phyloP scores from a whole-genome alignment of 2,888 invertebrate species.

The Drosophila barbarae region DNA sequence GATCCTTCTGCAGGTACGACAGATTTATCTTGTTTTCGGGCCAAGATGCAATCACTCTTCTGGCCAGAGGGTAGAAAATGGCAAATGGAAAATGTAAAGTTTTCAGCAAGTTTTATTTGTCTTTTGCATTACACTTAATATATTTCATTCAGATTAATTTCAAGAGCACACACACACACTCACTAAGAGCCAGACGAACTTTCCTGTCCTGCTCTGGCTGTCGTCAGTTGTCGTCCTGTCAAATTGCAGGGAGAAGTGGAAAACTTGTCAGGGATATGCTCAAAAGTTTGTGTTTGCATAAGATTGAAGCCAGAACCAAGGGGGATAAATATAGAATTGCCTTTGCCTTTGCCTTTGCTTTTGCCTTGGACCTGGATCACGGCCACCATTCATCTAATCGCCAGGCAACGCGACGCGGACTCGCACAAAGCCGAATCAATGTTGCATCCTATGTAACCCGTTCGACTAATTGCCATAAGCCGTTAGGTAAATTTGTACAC shows the following conservation, averaged over 20 bases:
- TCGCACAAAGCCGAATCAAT: conserved; percentile 40
- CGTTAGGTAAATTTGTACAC: conserved; percentile 51
- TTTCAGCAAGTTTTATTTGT: conserved; percentile 38
- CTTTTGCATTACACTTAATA: conserved; percentile 43
- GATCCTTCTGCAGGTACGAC: conserved; percentile 4
- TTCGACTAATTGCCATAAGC: conserved; percentile 66
- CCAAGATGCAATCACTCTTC: conserved; percentile 26
- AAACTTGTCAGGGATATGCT: conserved; percentile 15
- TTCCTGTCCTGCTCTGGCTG: conserved; percentile 11
- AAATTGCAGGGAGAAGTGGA: conserved; percentile 5
- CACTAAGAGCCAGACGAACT: background rate
- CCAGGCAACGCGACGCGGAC: conserved; percentile 27
- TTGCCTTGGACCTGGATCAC: background rate
- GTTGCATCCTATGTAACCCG: conserved; percentile 52
- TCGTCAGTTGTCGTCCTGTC: conserved; percentile 35
- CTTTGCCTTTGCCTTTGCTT: background rate
- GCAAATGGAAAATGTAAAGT: conserved; percentile 12
- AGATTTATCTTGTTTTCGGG: conserved; percentile 6
- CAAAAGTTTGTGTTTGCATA: conserved; percentile 29
- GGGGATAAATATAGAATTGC: conserved; percentile 14
- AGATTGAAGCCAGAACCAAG: conserved; percentile 9
- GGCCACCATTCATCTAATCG: conserved; percentile 10
- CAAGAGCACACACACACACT: conserved; percentile 30
- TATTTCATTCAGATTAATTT: conserved; percentile 43
- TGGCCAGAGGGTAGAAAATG: background rate